Base-by-base conservation (phyloP, 2,888 invertebrate genomes). In the Ypsolopha scabrella region DNA sequence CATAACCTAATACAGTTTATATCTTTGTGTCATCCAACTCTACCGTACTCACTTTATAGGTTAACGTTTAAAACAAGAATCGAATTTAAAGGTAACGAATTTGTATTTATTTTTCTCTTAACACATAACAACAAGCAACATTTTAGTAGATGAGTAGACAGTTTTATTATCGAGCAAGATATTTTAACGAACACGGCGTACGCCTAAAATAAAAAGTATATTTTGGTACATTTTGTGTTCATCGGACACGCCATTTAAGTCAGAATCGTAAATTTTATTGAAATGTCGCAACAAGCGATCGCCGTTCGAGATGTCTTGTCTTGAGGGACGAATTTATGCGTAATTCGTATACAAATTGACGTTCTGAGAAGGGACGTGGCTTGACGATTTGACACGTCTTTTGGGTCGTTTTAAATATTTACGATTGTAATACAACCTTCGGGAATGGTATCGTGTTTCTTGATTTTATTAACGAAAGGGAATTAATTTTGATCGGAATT, bases 201-300 rank as follows among this genome's bases (percentile, higher is more conserved):
- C 68, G 71, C 75, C 74, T 77, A 78, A 80, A 80, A 80, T 78
- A 79, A 80, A 80, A 74, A 72, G 73, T 68, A 77, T 75, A 80
- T 72, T 76, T 76, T 61, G 72, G 68, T 66, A 67, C 67, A 72
- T 75, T 82, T 83, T 80, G 80, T 80, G 75, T 80, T 75, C 76
- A 75, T 76, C 70, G 76, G 72, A 77, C 77, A 79, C 75, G 77
- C 80, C 79, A 81, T 82, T 85, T 82, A 79, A 85, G 85, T 82
- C 81, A 80, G 73, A 80, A 83, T 81, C 85, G 85, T 85, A 85
- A 86, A 85, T 86, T 85, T 85, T 85, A 86, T 86, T 85, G 83
- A 86, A 85, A 83, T 80, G 85, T 83, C 82, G 79, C 78, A 75
- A 77, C 80, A 77, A 50, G 71, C 78, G 82, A 85, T 85, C 81